Conservation (phyloP, 2,113 vertebrate species). For the Boulengeromyrus knoepffleri region DNA sequence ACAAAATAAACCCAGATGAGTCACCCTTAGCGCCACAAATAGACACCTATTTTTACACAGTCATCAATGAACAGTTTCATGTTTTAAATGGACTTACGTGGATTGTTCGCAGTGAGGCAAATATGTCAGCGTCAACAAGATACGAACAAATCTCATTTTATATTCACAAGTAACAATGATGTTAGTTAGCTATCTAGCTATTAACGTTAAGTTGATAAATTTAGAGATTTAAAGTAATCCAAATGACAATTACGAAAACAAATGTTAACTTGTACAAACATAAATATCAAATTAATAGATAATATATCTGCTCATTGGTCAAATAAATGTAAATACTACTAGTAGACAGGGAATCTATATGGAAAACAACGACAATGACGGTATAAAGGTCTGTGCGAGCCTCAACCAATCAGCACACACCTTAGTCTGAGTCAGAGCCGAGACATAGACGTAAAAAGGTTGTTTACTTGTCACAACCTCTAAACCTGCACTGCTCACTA, state of each 20-base stretch:
- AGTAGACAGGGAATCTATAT: background rate
- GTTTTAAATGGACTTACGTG: background rate
- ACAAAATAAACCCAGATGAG: background rate
- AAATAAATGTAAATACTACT: background rate
- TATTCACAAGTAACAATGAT: background rate
- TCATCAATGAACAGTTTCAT: background rate
- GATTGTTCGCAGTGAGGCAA: background rate
- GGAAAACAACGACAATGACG: background rate
- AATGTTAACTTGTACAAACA: background rate
- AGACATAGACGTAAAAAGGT: background rate
- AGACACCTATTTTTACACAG: background rate
- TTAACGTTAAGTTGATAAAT: background rate
- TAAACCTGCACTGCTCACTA: background rate
- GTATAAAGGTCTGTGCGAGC: background rate
- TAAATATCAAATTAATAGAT: background rate
- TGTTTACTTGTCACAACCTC: background rate
- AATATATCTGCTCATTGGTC: background rate
- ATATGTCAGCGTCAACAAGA: background rate
- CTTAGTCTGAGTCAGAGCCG: background rate
- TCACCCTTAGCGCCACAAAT: background rate
- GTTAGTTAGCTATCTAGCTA: background rate
- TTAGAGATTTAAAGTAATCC: background rate
- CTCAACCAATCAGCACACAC: background rate
- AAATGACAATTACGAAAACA: background rate
- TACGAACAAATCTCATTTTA: background rate